A percentile compares a stretch with the other conserved stretches of the same genome.
Evolutionary conservation across 2,113 vertebrate genomes (phyloP).

Genomic region (Platycercus adscitus): DNA sequence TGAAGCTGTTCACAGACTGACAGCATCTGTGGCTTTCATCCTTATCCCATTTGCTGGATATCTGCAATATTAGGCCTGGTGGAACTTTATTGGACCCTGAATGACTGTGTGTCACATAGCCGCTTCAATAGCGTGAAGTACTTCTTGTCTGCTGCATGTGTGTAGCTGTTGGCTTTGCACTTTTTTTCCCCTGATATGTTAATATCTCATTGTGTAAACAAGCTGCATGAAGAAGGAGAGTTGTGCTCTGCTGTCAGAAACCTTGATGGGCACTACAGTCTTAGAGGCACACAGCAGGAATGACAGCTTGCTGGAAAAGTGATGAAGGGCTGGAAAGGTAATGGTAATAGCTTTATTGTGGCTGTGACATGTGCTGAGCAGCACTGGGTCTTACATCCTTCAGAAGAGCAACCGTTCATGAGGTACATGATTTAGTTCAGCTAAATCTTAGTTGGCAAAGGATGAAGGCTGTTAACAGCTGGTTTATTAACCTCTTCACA

Average conservation of each 20-base stretch:
- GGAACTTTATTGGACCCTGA: not conserved
- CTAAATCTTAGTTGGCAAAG: not conserved
- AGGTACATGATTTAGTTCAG: not conserved
- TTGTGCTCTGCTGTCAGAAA: not conserved
- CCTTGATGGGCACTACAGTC: not conserved
- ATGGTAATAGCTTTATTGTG: not conserved
- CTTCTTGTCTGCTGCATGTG: not conserved
- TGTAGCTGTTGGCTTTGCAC: not conserved
- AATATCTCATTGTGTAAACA: not conserved
- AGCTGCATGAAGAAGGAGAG: not conserved
- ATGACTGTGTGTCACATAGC: not conserved
- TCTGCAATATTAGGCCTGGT: not conserved
- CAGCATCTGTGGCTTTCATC: not conserved
- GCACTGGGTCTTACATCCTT: not conserved
- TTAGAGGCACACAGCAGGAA: accelerated
- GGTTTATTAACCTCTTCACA: not conserved
- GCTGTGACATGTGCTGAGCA: accelerated
- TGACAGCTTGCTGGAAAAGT: not conserved
- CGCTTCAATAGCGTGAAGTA: not conserved
- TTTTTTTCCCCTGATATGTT: not conserved
- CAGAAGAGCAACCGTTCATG: not conserved
- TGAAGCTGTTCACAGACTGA: not conserved
- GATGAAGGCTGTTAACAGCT: not conserved
- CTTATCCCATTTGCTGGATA: not conserved
- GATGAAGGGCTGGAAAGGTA: not conserved